Percentiles rank a stretch among this genome's conserved stretches.
phyloP scores from a whole-genome alignment of 2,888 invertebrate species.

The Cheilosia variabilis region DNA sequence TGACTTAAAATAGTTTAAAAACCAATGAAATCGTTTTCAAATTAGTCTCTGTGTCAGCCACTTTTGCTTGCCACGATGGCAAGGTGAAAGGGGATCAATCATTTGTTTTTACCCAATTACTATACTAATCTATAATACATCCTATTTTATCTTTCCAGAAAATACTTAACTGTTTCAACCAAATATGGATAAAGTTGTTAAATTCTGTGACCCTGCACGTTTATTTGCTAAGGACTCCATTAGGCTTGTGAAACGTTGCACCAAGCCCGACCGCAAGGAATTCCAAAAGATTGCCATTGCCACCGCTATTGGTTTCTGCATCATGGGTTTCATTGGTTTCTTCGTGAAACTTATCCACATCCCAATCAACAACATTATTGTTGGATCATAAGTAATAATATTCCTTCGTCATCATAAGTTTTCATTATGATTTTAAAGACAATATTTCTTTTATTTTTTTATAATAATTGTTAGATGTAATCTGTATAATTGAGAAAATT shows the following conservation, averaged over 20 bases:
- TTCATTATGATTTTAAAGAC: constrained; percentile 52
- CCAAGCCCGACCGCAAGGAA: constrained; percentile 99
- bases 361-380: constrained; percentile 98
- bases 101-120: not conserved
- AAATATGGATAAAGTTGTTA: constrained; percentile 98
- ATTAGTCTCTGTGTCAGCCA: not conserved
- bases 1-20: not conserved
- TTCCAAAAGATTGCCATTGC: constrained; percentile 99
- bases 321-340: constrained; percentile 99
- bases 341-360: constrained; percentile 99
- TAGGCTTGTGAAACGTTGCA: constrained; percentile 98
- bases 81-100: constrained; percentile 41
- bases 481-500: constrained; percentile 1
- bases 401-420: constrained; percentile 54
- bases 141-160: constrained; percentile 25
- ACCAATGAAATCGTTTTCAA: not conserved
- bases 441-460: constrained; percentile 20
- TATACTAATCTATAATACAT: not conserved
- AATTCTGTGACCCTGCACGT: constrained; percentile 96
- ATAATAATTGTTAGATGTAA: constrained; percentile 26
- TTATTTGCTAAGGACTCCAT: constrained; percentile 99
- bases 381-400: constrained; percentile 87
- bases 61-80: constrained; percentile 58
- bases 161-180: not conserved
- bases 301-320: constrained; percentile 99